Percentiles rank a stretch among this genome's conserved stretches.
Conservation (phyloP, 2,888 invertebrate genomes). For the Callyntrura guangdongensis region DNA sequence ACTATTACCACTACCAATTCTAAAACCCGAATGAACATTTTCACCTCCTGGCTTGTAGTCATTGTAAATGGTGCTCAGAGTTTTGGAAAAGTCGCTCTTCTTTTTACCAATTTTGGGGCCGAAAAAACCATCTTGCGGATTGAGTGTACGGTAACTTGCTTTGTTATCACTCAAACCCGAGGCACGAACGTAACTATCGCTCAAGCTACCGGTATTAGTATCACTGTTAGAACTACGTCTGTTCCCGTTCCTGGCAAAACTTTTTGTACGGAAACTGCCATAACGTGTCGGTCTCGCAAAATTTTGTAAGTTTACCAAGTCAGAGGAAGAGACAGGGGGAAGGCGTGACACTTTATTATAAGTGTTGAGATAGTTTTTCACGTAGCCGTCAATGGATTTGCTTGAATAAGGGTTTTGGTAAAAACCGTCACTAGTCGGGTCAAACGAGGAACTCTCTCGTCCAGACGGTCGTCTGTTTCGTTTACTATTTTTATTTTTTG, state of each 20-base stretch:
- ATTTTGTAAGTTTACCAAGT: constrained; percentile 56
- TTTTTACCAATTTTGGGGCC: constrained; percentile 22
- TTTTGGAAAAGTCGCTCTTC: constrained; percentile 65
- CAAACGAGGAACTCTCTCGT: constrained; percentile 37
- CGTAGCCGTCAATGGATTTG: constrained; percentile 66
- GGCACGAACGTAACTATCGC: constrained; percentile 3
- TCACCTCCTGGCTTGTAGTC: constrained; percentile 71
- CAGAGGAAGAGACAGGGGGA: constrained; percentile 38
- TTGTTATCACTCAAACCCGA: constrained; percentile 25
- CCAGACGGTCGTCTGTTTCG: constrained; percentile 52
- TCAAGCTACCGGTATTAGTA: constrained; percentile 39
- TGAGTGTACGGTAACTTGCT: constrained; percentile 50
- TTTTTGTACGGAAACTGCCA: constrained; percentile 30
- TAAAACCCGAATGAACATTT: constrained; percentile 30
- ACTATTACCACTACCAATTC: background rate
- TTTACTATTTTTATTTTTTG: constrained; percentile 32
- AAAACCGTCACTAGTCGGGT: constrained; percentile 71
- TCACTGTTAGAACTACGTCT: constrained; percentile 38
- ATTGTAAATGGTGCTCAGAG: constrained; percentile 65
- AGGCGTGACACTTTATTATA: constrained; percentile 58
- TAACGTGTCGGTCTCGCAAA: constrained; percentile 47
- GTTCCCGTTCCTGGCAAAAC: constrained; percentile 28
- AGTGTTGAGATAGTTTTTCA: constrained; percentile 58
- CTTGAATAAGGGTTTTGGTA: constrained; percentile 30
- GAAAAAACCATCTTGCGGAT: constrained; percentile 56